These are phyloP conservation scores for Eupelmus urozonus DNA, from an alignment of 2,888 invertebrate genomes.

Conservation along the genomic window DNA sequence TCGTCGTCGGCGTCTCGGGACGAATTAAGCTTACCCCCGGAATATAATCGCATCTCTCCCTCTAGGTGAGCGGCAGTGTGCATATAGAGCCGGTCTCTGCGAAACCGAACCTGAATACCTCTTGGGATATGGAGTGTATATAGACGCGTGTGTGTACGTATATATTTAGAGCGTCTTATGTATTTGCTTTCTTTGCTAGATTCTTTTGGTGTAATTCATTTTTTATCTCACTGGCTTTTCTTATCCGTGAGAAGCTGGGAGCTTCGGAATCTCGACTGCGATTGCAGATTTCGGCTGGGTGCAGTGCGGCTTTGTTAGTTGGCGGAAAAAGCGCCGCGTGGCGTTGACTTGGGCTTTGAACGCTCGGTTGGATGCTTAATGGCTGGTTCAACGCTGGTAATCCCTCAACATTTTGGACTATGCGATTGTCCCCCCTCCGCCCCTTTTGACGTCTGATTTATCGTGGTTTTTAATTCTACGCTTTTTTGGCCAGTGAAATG, in stretches of 20 bases:
- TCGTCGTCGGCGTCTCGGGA: constrained; percentile 30
- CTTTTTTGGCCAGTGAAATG: too few relatives aligned
- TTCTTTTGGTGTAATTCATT: too few relatives aligned
- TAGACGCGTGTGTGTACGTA: neutral
- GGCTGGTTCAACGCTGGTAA: neutral
- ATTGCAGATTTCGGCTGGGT: constrained; percentile 29
- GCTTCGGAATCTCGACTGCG: constrained; percentile 40
- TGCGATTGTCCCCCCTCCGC: neutral
- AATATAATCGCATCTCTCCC: constrained; percentile 36
- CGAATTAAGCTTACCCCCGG: constrained; percentile 48
- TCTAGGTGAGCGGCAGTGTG: neutral
- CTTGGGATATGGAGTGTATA: constrained; percentile 11
- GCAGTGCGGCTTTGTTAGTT: too few relatives aligned
- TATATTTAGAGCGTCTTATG: neutral
- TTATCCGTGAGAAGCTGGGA: constrained; percentile 14
- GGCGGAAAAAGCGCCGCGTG: neutral
- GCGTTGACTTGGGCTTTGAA: constrained; percentile 31
- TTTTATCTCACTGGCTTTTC: too few relatives aligned
- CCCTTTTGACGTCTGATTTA: neutral
- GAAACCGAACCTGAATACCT: constrained; percentile 29
- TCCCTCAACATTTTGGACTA: neutral
- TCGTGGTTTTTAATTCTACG: too few relatives aligned
- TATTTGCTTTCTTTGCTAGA: neutral
- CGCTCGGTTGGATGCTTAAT: constrained; percentile 17
- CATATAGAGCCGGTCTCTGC: neutral